Evolutionary conservation across 2,113 vertebrate species (phyloP).

Genomic region (Dicentrarchus labrax): DNA sequence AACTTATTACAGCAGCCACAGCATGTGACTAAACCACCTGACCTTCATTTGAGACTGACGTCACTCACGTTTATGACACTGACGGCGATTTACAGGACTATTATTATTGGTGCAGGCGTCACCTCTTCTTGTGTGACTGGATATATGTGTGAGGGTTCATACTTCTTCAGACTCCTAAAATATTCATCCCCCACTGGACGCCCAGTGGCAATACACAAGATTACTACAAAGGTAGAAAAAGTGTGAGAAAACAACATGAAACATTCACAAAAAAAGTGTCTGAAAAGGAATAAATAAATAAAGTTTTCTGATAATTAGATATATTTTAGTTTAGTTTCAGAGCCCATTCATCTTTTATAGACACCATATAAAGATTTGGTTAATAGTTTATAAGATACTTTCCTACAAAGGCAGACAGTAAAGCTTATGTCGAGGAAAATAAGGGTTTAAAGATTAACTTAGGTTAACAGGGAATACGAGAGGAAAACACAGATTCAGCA

Average conservation of each 20-base stretch:
- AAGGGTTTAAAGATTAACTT: neutral
- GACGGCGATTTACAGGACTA: neutral
- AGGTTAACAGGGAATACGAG: no score
- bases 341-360: neutral
- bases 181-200: slow-evolving; percentile 60
- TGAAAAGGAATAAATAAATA: slow-evolving; percentile 2
- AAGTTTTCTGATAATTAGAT: neutral
- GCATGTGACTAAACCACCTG: neutral
- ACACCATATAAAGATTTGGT: no score
- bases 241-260: neutral
- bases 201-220: slow-evolving; percentile 8
- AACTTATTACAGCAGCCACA: neutral
- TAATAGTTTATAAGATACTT: neutral
- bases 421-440: neutral
- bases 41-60: neutral
- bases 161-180: slow-evolving; percentile 66
- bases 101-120: slow-evolving; percentile 10
- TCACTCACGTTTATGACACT: neutral
- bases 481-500: no score
- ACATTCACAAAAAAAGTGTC: slow-evolving; percentile 3
- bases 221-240: neutral
- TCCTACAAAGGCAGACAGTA: neutral
- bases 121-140: slow-evolving; percentile 43
- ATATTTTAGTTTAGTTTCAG: neutral
- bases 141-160: slow-evolving; percentile 59